Base-by-base conservation (phyloP, 2,113 vertebrate genomes). In the Phylloscopus trochilus region DNA sequence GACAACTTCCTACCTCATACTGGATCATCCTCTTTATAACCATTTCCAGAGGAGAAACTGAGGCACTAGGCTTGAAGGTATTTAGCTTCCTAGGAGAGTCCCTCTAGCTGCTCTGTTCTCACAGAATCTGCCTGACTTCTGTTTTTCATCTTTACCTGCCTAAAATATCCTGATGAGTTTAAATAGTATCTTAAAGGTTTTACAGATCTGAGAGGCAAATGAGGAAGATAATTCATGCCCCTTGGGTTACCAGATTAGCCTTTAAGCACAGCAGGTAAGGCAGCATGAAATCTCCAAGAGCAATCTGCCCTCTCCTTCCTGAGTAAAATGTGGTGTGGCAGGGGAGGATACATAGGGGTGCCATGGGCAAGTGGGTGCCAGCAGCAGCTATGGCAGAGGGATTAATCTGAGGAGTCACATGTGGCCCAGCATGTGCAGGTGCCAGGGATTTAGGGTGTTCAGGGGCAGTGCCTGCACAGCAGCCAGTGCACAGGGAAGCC, bases 241-340 rank as follows among this genome's bases (percentile, higher is more conserved):
- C 33, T 16, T 30, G 27, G 35, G 35, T 51, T 68, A 47, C 58
- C 47, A 51, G 39, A 30, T 15, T 23, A 88, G 33, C 20, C 74
- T 33, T 55, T 33, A 35, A 43, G n/a, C 41, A 16, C 4, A 17
- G 51, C 7, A 27, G 27, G 23, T 30, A 66, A 78, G 66, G 74
- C 7, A 23, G 58, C 20, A 30, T 1, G 6, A 60, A 69, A 51
- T 27, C 31, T 74, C 49, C 18, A 30, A 15, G 5, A 39, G 39
- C 33, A 75, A 79, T 30, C 30, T 52, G 39, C 30, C 41, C 2
- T 11, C 33, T 21, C 12, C 26, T 59, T 80, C 23, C 64, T 63
- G 26, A 19, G 31, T 52, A 46, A 81, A 80, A 28, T 0, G 2
- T 0, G 1, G 12, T 2, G 1, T 8, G 62, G 35, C 0, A 3